Evolutionary conservation across 2,113 vertebrate species (phyloP).

Genomic region (Acanthochromis polyacanthus): DNA sequence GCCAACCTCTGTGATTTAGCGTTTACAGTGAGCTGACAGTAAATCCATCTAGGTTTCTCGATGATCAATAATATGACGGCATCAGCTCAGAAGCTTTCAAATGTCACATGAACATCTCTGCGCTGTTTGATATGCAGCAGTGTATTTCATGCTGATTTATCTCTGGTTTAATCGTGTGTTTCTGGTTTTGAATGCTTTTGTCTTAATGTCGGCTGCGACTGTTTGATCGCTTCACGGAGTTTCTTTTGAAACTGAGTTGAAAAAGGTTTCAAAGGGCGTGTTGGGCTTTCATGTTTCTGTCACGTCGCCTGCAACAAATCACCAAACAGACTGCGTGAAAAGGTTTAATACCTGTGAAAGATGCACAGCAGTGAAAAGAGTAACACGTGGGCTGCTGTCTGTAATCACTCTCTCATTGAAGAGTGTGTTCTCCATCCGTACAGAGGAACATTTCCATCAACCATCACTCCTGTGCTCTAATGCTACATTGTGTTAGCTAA

Average conservation of each 20-base stretch:
- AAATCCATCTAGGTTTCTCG: neutral
- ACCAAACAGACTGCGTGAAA: conserved; percentile 25
- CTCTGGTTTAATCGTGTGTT: conserved; percentile 21
- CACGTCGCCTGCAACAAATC: conserved; percentile 26
- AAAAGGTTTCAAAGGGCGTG: conserved; percentile 59
- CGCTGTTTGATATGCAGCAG: neutral
- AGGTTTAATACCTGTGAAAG: conserved; percentile 27
- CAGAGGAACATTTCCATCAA: too few species aligned
- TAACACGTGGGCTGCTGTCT: too few species aligned
- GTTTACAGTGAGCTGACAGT: neutral
- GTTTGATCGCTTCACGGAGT: conserved; percentile 52
- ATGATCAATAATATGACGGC: conserved; percentile 2
- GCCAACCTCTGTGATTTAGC: conserved; percentile 1
- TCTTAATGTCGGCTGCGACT: neutral
- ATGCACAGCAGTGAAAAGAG: neutral
- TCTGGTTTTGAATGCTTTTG: conserved; percentile 22
- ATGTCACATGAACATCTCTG: neutral
- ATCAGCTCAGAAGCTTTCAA: conserved; percentile 6
- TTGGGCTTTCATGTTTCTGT: conserved; percentile 49
- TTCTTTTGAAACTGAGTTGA: conserved; percentile 58
- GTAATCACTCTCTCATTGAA: too few species aligned
- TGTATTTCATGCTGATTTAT: neutral
- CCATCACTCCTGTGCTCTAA: too few species aligned
- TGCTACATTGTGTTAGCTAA: too few species aligned
- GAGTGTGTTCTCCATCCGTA: too few species aligned